Percentiles rank a stretch among this genome's conserved stretches.
These are phyloP conservation scores for Limnothrissa miodon DNA, from an alignment of 2,113 vertebrate species.

Conservation along the genomic window DNA sequence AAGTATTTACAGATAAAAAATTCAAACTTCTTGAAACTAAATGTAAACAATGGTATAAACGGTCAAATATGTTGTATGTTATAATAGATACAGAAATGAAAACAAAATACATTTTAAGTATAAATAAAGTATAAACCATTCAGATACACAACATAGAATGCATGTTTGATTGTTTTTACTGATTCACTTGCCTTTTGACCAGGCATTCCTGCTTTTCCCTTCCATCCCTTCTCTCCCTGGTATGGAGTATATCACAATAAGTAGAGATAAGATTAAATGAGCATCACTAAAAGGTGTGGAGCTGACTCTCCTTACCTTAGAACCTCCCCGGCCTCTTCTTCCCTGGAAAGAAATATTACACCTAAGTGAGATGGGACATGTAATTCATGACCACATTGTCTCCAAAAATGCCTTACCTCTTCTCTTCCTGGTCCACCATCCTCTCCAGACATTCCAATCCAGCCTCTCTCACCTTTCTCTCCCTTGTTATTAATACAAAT, in stretches of 20 bases:
- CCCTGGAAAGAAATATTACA: constrained; percentile 28
- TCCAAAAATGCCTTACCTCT: constrained; percentile 22
- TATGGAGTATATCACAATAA: background rate
- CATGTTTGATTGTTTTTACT: background rate
- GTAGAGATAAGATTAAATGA: background rate
- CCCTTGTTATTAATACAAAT: constrained; percentile 14
- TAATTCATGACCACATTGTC: background rate
- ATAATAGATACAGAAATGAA: too few relatives aligned
- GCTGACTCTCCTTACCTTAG: constrained; percentile 29
- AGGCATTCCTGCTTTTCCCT: constrained; percentile 24
- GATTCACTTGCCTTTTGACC: constrained; percentile 31
- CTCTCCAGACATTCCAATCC: constrained; percentile 39
- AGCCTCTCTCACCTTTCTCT: constrained; percentile 39
- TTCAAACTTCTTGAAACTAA: too few relatives aligned
- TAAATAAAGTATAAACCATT: too few relatives aligned
- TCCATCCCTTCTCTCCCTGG: constrained; percentile 40
- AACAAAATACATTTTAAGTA: too few relatives aligned
- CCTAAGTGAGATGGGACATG: background rate
- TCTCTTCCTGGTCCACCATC: constrained; percentile 32
- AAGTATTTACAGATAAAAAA: too few relatives aligned
- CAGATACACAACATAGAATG: too few relatives aligned
- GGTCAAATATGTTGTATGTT: too few relatives aligned
- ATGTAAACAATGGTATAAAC: too few relatives aligned
- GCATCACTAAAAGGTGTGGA: background rate
- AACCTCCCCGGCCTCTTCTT: constrained; percentile 29